Base-by-base conservation (phyloP, 2,888 invertebrate genomes). In the Corbicula japonica region DNA sequence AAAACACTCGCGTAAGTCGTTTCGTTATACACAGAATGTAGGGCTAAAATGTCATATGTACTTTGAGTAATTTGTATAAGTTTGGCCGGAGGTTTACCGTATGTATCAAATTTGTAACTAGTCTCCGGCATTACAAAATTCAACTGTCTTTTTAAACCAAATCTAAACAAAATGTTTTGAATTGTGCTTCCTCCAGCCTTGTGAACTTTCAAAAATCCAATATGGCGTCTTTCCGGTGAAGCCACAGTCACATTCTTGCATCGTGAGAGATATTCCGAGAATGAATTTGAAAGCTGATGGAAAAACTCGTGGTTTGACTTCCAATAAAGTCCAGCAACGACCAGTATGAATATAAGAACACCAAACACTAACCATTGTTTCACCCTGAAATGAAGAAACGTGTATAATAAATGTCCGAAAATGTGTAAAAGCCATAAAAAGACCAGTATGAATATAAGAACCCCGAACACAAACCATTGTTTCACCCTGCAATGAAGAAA, bases 191-290 rank as follows among this genome's bases (percentile, higher is more conserved):
- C 84, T 5, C 83, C 88, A 18, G 86, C 85, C 56, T 88, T 88
- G 56, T 87, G 87, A 10, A 88, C 87, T 73, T 87, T 87, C 21
- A 87, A 46, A 50, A 86, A 88, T 6, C 82, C 88, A 34, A 87
- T 69, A 63, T 88, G 86, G 26, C 71, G 78, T 10, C 83, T 80
- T 76, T 83, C 79, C 73, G 56, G 63, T 60, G 54, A 54, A 32
- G 71, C 41, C 21, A 54, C n/a, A 38, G 52, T 52, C 30, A 26
- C 32, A 21, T 34, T 32, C n/a, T 15, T 44, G 54, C 44, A 52
- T 3, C 35, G 52, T n/a, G 34, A 28, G 0, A 66, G 23, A 21
- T 66, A 66, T 18, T 66, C 66, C 15, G 66, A 41, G 8, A 66
- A 50, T 41, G 21, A 54, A 54, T 66, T 66, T 23, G 66, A 54